Base-by-base conservation (phyloP, 2,888 invertebrate genomes). In the Spilosoma lubricipeda region DNA sequence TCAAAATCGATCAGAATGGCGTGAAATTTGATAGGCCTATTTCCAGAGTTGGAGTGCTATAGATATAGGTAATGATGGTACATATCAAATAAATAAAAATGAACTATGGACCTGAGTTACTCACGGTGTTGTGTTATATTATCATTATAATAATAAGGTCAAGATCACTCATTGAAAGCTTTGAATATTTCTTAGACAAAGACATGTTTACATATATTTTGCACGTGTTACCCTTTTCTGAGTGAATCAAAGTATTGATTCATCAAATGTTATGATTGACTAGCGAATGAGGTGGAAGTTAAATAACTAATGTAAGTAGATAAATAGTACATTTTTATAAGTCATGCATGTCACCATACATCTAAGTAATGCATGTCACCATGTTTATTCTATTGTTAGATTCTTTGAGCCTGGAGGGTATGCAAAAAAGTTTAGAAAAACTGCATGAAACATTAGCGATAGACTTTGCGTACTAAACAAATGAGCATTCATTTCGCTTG, bases 191-290 rank as follows among this genome's bases (percentile, higher is more conserved):
- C n/a, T 56, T 39, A 70, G 63, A 70, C 70, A 70, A 63, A 63
- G 70, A 63, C 70, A 30, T 70, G 70, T 63, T 70, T 63, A 70
- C 70, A 63, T 48, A 66, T 45, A 45, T 64, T 56, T 65, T 73
- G 56, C 65, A 52, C 65, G 45, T 73, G 52, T 69, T 48, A 56
- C 30, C 65, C 23, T n/a, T 72, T 73, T 73, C 71, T 71, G 67
- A 67, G 65, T 66, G 27, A 65, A 80, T 82, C 82, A 81, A 68
- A 80, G 82, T 75, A 42, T 65, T 68, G 69, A 73, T 66, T 73
- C 70, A 73, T 65, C 20, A 39, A n/a, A 48, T n/a, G 63, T 45
- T 68, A 45, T 65, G 64, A 65, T 73, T 65, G 56, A 65, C 69
- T 63, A 63, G 18, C 30, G 63, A 30, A 15, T 18, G 63, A 30